Base-by-base conservation (phyloP, 2,888 invertebrate species). In the Sinelater perroti region DNA sequence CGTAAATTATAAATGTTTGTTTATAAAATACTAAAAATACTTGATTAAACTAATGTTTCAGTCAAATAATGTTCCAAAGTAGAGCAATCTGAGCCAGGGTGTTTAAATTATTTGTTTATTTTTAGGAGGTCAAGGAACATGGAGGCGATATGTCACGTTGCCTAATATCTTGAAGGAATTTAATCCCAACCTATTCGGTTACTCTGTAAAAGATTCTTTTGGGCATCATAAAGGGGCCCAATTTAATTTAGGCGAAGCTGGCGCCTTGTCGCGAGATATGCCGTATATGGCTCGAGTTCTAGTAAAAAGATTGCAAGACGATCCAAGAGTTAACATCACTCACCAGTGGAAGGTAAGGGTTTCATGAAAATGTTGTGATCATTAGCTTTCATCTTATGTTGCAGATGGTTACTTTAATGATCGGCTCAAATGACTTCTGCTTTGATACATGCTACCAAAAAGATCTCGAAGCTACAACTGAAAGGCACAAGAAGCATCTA, bases 341-440 rank as follows among this genome's bases (percentile, higher is more conserved):
- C 76, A 79, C 10, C 80, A 87, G 66, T 87, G 87, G 87, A 87
- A 87, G 76, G 81, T 87, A 67, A 46, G 65, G 47, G n/a, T 53
- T 38, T 45, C 17, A 17, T 21, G n/a, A 16, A 38, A 13, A 24
- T 6, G 38, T 24, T 13, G 4, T 10, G 24, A 17, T 2, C 14
- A 38, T 18, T 38, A 24, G 4, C n/a, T n/a, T n/a, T n/a, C 24
- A 8, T 7, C 21, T 17, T 18, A 8, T n/a, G 54, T 78, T 79
- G 33, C 68, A 84, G 83, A 65, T 87, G 30, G 72, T 87, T 6
- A 83, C 83, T 0, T 55, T 86, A 6, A 77, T 85, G 67, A 83
- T 87, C 33, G 86, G 87, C 11, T 73, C 80, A 21, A 87, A 87
- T 69, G 86, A 87, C 66, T 83, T 87, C 66, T 87, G 87, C 60